phyloP scores from a whole-genome alignment of 1,140 invertebrate species.

The Reticulitermes speratus region DNA sequence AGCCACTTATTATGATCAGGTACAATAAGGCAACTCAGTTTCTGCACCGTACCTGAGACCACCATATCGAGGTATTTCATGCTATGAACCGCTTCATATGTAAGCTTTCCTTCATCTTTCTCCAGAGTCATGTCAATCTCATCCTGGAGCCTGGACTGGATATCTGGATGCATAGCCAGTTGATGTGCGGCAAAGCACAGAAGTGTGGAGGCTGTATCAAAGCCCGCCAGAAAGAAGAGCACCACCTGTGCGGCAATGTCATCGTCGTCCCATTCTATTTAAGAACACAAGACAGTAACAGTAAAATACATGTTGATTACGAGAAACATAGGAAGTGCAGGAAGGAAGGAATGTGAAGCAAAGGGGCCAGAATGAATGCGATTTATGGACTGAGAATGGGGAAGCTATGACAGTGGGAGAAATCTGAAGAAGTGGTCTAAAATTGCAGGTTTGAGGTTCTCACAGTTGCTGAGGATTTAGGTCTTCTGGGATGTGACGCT shows the following conservation, averaged over 20 bases:
- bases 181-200: constrained; percentile 48
- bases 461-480: no score
- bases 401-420: no score
- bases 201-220: constrained; percentile 49
- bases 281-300: background rate
- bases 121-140: constrained; percentile 44
- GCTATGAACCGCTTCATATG: background rate
- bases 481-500: no score
- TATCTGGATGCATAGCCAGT: constrained; percentile 50
- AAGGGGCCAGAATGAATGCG: no score
- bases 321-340: no score
- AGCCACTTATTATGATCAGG: no score
- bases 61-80: constrained; percentile 33
- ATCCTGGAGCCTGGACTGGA: constrained; percentile 47
- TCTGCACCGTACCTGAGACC: constrained; percentile 20
- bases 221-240: constrained; percentile 47
- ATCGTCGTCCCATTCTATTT: constrained; percentile 38
- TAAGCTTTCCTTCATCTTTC: background rate
- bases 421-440: no score
- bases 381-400: no score
- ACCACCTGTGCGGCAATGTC: constrained; percentile 42
- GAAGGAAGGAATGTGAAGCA: no score
- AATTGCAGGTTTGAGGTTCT: no score
- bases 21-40: no score
- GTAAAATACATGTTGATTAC: no score